Evolutionary conservation across 2,797 vertebrate species (phyloP), one percentile per base, ranked within the genome.

Genomic region (Enteromius trimaculatus): DNA sequence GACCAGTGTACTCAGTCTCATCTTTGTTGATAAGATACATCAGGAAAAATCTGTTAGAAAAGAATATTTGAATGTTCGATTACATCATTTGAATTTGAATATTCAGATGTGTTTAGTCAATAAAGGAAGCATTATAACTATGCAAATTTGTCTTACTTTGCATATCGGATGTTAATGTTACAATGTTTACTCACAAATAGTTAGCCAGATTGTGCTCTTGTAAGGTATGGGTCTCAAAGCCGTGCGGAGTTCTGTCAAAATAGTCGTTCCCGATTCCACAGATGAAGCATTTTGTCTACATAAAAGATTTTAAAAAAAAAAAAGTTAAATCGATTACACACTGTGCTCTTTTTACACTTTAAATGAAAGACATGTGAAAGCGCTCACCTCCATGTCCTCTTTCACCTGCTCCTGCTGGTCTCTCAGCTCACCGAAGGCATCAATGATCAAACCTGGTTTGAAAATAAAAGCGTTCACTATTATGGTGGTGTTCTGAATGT

Each of bases 11-110:
- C 81, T 99, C 98, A n/a, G 98, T 99, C 93, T 99, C 98, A 83
- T 99, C 98, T 92, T 99, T 99, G 90, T 99, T 99, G 89, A 99
- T 98, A 84, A 99, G 94, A 92, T 99, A 98, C 98, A 99, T 99
- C 89, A 99, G 90, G 92, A 99, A 99, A 94, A 99, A 99, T 91
- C 98, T 99, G 94, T 82, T 90, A 89, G 5, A 81, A 86, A 70
- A n/a, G 21, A 2, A 31, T 9, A 37, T 44, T 62, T 34, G 31
- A 34, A 34, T 34, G 31, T 34, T 34, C 31, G 31, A 34, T 34
- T 34, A 34, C 31, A 34, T 34, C 31, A 34, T 34, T 34, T 34
- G 31, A 34, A 34, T 34, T 34, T 34, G 31, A 34, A 51, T 47
- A 62, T 60, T 70, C 4, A 72, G 6, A n/a, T 51, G 66, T 17